A percentile compares a stretch with the other conserved stretches of the same genome.
phyloP scores from a whole-genome alignment of 2,888 invertebrate species.

The Globia sparganii region DNA sequence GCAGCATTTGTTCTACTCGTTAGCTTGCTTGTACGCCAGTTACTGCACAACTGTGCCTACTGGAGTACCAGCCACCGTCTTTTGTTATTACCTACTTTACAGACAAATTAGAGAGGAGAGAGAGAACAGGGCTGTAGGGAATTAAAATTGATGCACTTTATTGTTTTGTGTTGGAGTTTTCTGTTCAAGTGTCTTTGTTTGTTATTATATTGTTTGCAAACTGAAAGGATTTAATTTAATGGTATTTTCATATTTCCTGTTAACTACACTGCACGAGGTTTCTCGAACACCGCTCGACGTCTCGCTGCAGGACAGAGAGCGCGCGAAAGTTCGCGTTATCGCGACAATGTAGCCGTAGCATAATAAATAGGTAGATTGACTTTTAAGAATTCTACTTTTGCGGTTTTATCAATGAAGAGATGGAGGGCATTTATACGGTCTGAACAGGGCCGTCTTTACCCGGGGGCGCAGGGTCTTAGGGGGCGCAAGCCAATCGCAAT shows the following conservation, averaged over 20 bases:
- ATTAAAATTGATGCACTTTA: slow-evolving; percentile 5
- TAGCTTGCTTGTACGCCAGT: slow-evolving; percentile 59
- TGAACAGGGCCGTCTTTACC: too few relatives aligned
- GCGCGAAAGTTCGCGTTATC: background rate
- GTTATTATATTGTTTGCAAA: slow-evolving; percentile 13
- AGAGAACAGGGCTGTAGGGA: slow-evolving; percentile 9
- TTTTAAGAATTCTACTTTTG: background rate
- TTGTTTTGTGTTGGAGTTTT: slow-evolving; percentile 12
- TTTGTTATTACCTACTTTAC: slow-evolving; percentile 38
- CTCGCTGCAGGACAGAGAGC: background rate
- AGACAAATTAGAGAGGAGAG: slow-evolving; percentile 12
- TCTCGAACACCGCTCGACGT: background rate
- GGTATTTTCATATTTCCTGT: background rate
- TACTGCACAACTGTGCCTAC: slow-evolving; percentile 42
- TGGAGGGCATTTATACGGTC: background rate
- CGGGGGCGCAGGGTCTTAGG: too few relatives aligned
- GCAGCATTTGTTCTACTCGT: slow-evolving; percentile 70
- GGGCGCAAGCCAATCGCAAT: too few relatives aligned
- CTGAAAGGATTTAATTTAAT: too few relatives aligned
- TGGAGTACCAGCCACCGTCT: slow-evolving; percentile 17
- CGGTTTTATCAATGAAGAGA: background rate
- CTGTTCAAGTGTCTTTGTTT: background rate
- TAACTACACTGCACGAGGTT: background rate
- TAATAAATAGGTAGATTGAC: background rate
- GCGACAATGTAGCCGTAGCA: background rate